A percentile compares a stretch with the other conserved stretches of the same genome.
Evolutionary conservation across 2,113 vertebrate species (phyloP).

Genomic region (Tapirus terrestris): DNA sequence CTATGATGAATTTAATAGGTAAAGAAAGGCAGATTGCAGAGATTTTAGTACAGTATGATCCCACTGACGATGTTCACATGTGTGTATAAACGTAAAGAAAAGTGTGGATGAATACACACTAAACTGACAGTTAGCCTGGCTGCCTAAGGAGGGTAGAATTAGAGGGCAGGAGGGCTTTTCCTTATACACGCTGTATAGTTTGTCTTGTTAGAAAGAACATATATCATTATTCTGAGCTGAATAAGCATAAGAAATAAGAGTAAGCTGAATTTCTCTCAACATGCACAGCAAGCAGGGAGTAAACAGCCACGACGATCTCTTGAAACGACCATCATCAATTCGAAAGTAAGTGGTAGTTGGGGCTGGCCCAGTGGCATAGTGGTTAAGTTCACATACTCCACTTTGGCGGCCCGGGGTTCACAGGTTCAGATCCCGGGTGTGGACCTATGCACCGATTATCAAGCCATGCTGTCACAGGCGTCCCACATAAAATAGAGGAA

Average conservation of each 20-base stretch:
- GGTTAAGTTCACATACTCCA: too few relatives aligned
- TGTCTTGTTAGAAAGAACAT: neutral
- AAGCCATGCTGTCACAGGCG: too few relatives aligned
- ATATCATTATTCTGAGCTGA: neutral
- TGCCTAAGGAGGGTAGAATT: too few relatives aligned
- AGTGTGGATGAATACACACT: neutral
- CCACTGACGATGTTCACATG: neutral
- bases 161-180: neutral
- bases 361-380: too few relatives aligned
- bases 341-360: neutral
- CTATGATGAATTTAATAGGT: neutral
- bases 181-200: neutral
- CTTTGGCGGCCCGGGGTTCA: too few relatives aligned
- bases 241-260: neutral
- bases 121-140: neutral
- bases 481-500: too few relatives aligned
- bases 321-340: neutral
- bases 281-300: neutral
- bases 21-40: neutral
- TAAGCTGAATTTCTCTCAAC: neutral
- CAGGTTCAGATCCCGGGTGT: too few relatives aligned
- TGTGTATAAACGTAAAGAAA: neutral
- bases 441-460: too few relatives aligned
- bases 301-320: neutral
- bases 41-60: too few relatives aligned